Evolutionary conservation across 2,113 vertebrate genomes (phyloP).

Genomic region (Lepus timidus): DNA sequence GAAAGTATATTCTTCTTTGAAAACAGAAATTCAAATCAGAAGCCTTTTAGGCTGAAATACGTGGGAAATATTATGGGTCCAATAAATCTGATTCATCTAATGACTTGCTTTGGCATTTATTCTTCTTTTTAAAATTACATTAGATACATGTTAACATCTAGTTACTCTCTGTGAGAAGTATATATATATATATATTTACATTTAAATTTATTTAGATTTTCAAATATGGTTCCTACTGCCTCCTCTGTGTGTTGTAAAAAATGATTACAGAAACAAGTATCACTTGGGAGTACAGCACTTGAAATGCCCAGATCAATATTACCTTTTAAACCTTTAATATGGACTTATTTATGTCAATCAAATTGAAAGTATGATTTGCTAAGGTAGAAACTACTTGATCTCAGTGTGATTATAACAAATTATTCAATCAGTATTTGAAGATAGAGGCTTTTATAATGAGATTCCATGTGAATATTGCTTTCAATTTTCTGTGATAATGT

Average conservation of each 20-base stretch:
- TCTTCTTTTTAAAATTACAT: constrained; percentile 52
- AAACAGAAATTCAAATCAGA: constrained; percentile 51
- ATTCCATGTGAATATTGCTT: constrained; percentile 81
- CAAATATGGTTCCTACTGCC: constrained; percentile 28
- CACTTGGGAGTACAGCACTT: constrained; percentile 65
- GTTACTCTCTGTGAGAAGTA: constrained; percentile 56
- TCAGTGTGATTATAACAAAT: constrained; percentile 74
- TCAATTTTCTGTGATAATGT: constrained; percentile 64
- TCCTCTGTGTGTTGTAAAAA: constrained; percentile 58
- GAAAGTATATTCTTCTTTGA: constrained; percentile 33
- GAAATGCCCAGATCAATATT: constrained; percentile 80
- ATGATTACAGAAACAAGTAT: constrained; percentile 68
- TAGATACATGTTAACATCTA: constrained; percentile 57
- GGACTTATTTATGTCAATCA: constrained; percentile 78
- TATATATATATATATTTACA: constrained; percentile 58
- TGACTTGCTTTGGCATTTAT: constrained; percentile 61
- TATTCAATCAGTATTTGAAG: constrained; percentile 79
- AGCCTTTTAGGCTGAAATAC: constrained; percentile 14
- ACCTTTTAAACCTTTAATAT: constrained; percentile 69
- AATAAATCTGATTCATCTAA: constrained; percentile 59
- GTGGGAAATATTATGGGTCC: constrained; percentile 34
- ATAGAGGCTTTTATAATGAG: constrained; percentile 76
- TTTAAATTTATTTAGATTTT: constrained; percentile 66
- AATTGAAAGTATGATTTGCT: constrained; percentile 65
- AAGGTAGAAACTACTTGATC: constrained; percentile 70